These are phyloP conservation scores for Sarcoramphus papa DNA, from an alignment of 2,797 vertebrate genomes.

Conservation along the genomic window DNA sequence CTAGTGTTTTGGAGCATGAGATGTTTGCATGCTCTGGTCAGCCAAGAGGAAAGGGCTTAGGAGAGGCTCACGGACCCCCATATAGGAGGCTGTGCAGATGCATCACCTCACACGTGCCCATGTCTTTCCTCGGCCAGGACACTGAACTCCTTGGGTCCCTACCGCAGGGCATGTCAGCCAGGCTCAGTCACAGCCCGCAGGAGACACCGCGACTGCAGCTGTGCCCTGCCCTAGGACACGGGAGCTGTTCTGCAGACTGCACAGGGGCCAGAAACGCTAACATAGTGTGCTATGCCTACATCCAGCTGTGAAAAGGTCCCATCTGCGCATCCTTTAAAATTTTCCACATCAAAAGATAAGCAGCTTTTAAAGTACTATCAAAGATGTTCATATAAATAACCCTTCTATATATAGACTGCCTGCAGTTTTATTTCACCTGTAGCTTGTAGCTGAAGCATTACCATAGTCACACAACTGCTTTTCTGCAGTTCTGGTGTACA, in stretches of 20 bases:
- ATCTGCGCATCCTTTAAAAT: neutral
- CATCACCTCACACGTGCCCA: neutral
- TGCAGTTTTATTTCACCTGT: neutral
- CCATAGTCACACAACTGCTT: neutral
- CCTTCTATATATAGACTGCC: neutral
- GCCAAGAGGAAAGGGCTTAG: neutral
- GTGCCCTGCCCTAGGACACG: neutral
- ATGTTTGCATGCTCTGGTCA: neutral
- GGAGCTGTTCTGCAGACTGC: neutral
- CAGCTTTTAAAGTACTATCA: neutral
- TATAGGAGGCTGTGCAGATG: neutral
- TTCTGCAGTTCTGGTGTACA: neutral
- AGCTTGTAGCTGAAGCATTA: neutral
- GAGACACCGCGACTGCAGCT: neutral
- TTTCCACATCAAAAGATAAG: conserved; percentile 7
- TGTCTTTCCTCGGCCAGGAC: neutral
- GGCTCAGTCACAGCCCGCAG: neutral
- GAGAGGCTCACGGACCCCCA: neutral
- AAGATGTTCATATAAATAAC: neutral
- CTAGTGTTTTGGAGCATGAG: neutral
- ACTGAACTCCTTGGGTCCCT: neutral
- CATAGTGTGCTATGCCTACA: neutral
- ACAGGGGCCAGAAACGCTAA: neutral
- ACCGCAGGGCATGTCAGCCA: neutral
- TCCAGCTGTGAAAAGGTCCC: neutral